phyloP scores from a whole-genome alignment of 2,113 vertebrate genomes.

The Capra hircus region DNA sequence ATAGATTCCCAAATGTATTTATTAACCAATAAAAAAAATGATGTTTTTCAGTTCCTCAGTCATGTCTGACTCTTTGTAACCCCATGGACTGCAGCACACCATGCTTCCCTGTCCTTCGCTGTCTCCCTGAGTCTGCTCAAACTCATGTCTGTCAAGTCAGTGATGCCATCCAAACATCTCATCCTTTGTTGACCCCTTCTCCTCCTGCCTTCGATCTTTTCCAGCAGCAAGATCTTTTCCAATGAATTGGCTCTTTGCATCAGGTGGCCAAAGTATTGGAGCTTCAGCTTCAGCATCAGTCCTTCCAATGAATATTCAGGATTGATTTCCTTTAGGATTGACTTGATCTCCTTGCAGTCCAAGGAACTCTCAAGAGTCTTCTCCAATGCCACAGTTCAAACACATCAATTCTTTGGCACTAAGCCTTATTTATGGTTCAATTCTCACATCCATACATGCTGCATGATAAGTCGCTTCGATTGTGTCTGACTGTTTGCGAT shows the following conservation, averaged over 20 bases:
- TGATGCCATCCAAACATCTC: not conserved
- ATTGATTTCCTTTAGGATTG: not conserved
- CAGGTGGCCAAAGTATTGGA: not conserved
- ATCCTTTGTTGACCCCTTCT: not conserved
- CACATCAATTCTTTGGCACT: not conserved
- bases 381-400: not conserved
- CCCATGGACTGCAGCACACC: not conserved
- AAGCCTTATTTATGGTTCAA: not conserved
- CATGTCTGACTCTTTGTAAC: not conserved
- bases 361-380: not conserved
- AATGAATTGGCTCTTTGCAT: not conserved
- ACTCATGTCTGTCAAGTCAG: not conserved
- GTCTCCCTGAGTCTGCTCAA: not conserved
- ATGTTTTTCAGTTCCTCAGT: not conserved
- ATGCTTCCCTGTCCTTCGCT: not conserved
- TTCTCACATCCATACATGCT: not conserved
- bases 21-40: not conserved
- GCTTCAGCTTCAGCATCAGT: not conserved
- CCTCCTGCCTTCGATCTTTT: not conserved
- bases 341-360: not conserved
- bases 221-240: not conserved
- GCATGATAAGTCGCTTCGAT: not conserved
- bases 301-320: not conserved
- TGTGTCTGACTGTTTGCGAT: fast-evolving
- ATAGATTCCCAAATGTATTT: not conserved